Base-by-base conservation (phyloP, 2,888 invertebrate genomes). In the Drosophila suboccidentalis region DNA sequence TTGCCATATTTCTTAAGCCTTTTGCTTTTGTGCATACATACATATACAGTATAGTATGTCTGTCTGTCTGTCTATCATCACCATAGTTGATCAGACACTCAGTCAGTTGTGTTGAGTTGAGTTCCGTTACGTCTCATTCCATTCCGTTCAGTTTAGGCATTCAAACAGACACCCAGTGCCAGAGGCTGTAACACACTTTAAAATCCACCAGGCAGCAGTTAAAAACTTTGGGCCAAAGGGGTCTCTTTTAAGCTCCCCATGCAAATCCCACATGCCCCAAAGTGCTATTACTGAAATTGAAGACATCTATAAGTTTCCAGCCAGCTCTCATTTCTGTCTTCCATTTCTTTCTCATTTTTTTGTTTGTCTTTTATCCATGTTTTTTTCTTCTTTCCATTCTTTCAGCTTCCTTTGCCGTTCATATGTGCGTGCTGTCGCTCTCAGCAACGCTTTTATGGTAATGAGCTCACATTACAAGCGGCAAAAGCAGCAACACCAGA, bases 231-330 rank as follows among this genome's bases (percentile, higher is more conserved):
- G 75, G 84, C 76, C 75, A 70, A 76, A 76, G 72, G 77, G 71
- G 70, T 71, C 68, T 71, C 71, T 59, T 61, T 47, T 55, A 49
- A 43, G 38, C 47, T 60, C 43, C 13, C 19, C 50, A 58, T 62
- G 49, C 70, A 76, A 74, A 72, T 87, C 81, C 79, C 89, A 68
- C 71, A 82, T 78, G 88, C 89, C 89, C 86, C 73, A 53, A 87
- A 87, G 86, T 85, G 82, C 85, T 87, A 85, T 86, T 86, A 86
- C 86, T 78, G 75, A 89, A 89, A 86, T 87, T 87, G 86, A 89
- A 89, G 88, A 82, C 86, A 85, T 86, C 88, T 85, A 86, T 87
- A 87, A 87, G 80, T 75, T 85, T 72, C 55, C 63, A 68, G 67
- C 38, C 57, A 38, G 32, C 36, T 54, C 58, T 44, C 63, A 47